Evolutionary conservation across 2,888 invertebrate species (phyloP), one percentile per base, ranked within the genome.

Genomic region (Ectobius pallidus): DNA sequence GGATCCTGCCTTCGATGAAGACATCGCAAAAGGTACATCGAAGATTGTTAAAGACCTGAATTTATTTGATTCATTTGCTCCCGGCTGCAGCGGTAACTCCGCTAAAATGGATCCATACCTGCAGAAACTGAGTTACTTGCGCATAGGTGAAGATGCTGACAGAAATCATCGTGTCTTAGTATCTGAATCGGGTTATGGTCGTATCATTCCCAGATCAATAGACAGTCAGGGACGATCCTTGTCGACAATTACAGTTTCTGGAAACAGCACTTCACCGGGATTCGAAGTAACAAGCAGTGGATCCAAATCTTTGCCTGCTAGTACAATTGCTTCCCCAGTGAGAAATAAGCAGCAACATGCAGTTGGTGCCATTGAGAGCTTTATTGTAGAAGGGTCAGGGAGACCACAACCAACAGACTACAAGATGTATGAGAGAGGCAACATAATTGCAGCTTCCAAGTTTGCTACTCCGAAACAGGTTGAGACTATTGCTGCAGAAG

Each of bases 391-490:
- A 75, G 86, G 84, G 79, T 84, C 86, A 81, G 72, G 55, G 76
- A 77, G 73, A 77, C 74, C 69, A 74, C 58, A 79, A 80, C 72
- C 77, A 11, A 49, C 76, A 7, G 87, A 87, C 72, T 87, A 87
- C 77, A 87, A 88, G 77, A 81, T 88, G 68, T 90, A 90, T 78
- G 93, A 92, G 80, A 86, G 92, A 71, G 91, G 89, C 73, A 92
- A 91, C 79, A 90, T 92, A 72, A 92, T 92, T 78, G 90, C 91
- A 22, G 89, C 92, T 65, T 91, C 92, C 11, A 92, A 93, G 81
- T 93, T 90, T 81, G 91, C 92, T 55, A 91, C 91, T 44, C 91
- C 92, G 68, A 92, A 92, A 80, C 87, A 90, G 76, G 88, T 92
- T 9, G 91, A 91, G 80, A 87, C 87, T 68, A 86, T 89, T 75